Evolutionary conservation across 2,888 invertebrate species (phyloP), one percentile per base, ranked within the genome.

Genomic region (Drosophila nr. medialis): DNA sequence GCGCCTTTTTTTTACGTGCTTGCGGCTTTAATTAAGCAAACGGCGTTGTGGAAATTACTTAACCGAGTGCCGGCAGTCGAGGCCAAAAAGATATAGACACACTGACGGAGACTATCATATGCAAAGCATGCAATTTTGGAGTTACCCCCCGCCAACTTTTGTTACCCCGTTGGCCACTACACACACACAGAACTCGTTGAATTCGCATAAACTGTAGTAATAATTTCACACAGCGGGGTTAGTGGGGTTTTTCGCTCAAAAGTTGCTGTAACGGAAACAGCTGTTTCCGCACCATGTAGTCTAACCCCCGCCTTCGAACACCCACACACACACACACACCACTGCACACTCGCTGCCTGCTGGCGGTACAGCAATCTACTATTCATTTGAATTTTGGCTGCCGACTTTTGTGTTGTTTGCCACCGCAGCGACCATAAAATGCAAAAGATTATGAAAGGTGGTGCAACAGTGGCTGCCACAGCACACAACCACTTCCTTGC

Each of bases 121-220:
- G 55, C 38, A 65, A 15, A 40, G 53, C 45, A 64, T 77, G 72
- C 48, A 63, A 70, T 75, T 70, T 40, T 68, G 30, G 53, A n/a
- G 13, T 40, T 36, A 49, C 40, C 32, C 13, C 29, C 36, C 1
- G 34, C 15, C 18, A 15, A 29, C 50, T 50, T 27, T 55, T 36
- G 42, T 30, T 18, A 10, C 7, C n/a, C 21, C 55, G 11, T 32
- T 51, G 60, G 15, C 40, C 55, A 4, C 38, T 30, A 6, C 53
- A 56, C 34, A 61, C 64, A 68, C 34, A 64, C 30, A 65, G 75
- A 77, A 75, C 72, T 82, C 86, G 90, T 90, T 90, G 86, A 85
- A 88, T 88, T 85, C 89, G 74, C 89, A 85, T 77, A 80, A 85
- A 85, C 88, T 75, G 88, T 86, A 86, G 85, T 85, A 85, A 89